phyloP scores from a whole-genome alignment of 1,140 invertebrate species.

The Drosophila nigromelanica region DNA sequence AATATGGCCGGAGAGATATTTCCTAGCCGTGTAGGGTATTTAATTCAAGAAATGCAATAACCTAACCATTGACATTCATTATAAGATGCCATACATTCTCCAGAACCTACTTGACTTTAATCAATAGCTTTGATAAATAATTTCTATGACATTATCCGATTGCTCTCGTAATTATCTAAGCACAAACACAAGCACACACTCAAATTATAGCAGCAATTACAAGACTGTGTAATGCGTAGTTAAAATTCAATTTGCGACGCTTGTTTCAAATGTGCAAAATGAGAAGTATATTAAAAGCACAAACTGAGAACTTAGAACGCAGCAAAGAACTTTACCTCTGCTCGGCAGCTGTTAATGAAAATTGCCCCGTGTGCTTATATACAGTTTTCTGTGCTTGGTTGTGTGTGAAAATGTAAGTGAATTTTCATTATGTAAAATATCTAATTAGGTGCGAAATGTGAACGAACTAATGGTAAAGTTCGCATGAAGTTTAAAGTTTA shows the following conservation, averaged over 20 bases:
- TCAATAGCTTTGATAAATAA: constrained; percentile 1
- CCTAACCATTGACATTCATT: neutral
- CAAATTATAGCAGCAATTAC: neutral
- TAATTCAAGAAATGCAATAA: no score
- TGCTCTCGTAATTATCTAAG: neutral
- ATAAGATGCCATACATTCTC: neutral
- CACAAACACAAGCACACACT: neutral
- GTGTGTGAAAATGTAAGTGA: constrained; percentile 9
- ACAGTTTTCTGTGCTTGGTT: neutral
- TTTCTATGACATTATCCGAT: neutral
- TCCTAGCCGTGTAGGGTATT: no score
- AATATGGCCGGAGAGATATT: no score
- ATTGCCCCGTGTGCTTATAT: neutral
- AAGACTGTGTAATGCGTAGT: neutral
- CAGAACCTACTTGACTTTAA: neutral
- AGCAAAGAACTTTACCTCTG: constrained; percentile 35
- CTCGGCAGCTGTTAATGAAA: constrained; percentile 34
- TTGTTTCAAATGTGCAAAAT: neutral
- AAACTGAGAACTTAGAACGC: neutral
- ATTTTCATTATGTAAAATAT: constrained; percentile 49
- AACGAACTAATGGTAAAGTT: neutral
- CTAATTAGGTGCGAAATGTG: constrained; percentile 56
- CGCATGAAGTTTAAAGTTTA: neutral
- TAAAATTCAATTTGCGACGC: neutral
- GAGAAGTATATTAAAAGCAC: constrained; percentile 5